phyloP scores from a whole-genome alignment of 2,113 vertebrate species.

The Hippocampus barbouri region DNA sequence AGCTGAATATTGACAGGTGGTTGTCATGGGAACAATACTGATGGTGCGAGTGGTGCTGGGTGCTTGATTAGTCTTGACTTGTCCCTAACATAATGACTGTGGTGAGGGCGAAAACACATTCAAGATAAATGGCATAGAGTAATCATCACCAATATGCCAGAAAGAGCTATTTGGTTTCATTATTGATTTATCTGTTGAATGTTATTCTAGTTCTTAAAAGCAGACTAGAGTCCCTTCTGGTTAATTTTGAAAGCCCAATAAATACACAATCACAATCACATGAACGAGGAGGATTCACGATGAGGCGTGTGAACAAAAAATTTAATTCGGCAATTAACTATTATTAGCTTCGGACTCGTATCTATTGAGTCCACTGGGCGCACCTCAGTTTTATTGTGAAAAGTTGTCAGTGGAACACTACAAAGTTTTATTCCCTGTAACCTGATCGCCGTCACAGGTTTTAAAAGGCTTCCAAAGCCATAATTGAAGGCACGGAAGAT shows the following conservation, averaged over 20 bases:
- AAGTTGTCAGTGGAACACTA: not conserved
- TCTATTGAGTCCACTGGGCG: not conserved
- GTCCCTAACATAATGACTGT: not conserved
- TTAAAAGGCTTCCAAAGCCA: constrained; percentile 10
- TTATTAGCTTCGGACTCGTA: not conserved
- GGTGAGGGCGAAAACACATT: not conserved
- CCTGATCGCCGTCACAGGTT: not conserved
- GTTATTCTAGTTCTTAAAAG: no score
- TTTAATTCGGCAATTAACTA: not conserved
- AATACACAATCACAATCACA: no score
- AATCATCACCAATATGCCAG: not conserved
- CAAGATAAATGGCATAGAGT: not conserved
- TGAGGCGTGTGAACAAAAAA: no score
- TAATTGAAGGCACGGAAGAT: not conserved
- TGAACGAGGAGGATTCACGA: no score
- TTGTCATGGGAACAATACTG: constrained; percentile 23
- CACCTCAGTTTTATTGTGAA: not conserved
- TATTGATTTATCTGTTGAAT: not conserved
- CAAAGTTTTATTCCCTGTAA: constrained; percentile 1
- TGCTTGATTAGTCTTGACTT: not conserved
- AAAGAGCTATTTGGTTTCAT: not conserved
- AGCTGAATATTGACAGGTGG: constrained; percentile 14
- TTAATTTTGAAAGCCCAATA: not conserved
- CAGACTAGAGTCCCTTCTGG: not conserved
- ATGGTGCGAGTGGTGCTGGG: not conserved